Evolutionary conservation across 2,888 invertebrate genomes (phyloP).

Genomic region (Bhutanitis thaidina): DNA sequence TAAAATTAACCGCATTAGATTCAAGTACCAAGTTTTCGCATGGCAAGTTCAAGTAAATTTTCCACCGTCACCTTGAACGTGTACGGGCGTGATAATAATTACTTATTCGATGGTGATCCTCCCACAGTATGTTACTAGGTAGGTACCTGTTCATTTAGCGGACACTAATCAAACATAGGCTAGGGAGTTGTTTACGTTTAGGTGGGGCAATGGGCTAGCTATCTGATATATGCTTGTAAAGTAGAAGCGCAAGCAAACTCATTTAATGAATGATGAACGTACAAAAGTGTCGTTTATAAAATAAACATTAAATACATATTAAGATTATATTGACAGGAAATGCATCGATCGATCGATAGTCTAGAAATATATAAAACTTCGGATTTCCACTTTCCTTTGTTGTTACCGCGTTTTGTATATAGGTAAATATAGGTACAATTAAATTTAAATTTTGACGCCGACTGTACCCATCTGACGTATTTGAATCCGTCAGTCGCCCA

Average conservation of each 20-base stretch:
- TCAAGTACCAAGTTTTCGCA: slow-evolving; percentile 23
- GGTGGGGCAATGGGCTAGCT: slow-evolving; percentile 6
- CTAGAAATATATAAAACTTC: too few species aligned
- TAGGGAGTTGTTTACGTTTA: slow-evolving; percentile 30
- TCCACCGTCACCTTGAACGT: slow-evolving; percentile 51
- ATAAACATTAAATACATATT: too few species aligned
- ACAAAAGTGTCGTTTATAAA: too few species aligned
- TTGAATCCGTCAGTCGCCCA: slow-evolving; percentile 26
- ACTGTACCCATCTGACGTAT: slow-evolving; percentile 19
- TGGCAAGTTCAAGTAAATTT: slow-evolving; percentile 42
- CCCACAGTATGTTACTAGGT: slow-evolving; percentile 32
- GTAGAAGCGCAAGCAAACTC: slow-evolving; percentile 9
- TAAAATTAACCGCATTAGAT: slow-evolving; percentile 13
- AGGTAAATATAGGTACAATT: too few species aligned
- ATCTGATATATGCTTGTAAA: slow-evolving; percentile 7
- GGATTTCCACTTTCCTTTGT: too few species aligned
- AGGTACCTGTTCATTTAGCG: slow-evolving; percentile 26
- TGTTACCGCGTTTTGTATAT: too few species aligned
- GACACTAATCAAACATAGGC: slow-evolving; percentile 42
- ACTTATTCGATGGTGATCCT: slow-evolving; percentile 44
- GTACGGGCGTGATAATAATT: slow-evolving; percentile 48
- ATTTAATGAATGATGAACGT: background rate
- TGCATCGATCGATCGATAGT: too few species aligned
- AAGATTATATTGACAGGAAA: too few species aligned
- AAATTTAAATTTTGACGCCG: background rate